Percentiles rank a stretch among this genome's conserved stretches.
Evolutionary conservation across 2,797 vertebrate genomes (phyloP).

Genomic region (Xiphophorus birchmanni): DNA sequence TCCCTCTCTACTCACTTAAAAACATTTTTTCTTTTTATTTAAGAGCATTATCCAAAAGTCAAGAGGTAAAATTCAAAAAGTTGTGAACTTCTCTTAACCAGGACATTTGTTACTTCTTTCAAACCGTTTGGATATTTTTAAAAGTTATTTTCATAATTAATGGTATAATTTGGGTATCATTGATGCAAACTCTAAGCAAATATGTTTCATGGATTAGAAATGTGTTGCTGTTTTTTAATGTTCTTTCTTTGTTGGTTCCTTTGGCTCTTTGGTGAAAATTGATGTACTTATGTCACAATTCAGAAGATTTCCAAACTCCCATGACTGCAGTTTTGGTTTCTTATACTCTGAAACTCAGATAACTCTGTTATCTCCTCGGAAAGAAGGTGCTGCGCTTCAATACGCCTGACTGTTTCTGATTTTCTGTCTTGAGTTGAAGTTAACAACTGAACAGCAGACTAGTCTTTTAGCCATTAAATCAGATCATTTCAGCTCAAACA

Average conservation of each 20-base stretch:
- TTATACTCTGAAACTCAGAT: not conserved
- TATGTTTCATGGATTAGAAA: not conserved
- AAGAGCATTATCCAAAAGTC: not conserved
- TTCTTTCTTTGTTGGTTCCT: not conserved
- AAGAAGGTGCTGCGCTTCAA: not conserved
- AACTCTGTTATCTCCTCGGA: not conserved
- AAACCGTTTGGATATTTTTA: not conserved
- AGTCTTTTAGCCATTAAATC: not conserved
- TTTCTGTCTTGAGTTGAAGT: not conserved
- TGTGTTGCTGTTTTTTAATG: not conserved
- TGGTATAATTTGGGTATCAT: not conserved
- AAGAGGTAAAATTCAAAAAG: not conserved
- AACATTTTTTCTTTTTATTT: no score
- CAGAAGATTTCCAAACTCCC: not conserved
- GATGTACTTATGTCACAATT: not conserved
- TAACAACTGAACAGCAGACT: not conserved
- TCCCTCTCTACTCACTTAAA: no score
- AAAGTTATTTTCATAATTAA: not conserved
- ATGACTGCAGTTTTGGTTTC: not conserved
- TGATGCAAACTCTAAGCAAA: not conserved
- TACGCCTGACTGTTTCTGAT: not conserved
- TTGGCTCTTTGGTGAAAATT: no score
- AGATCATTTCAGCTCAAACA: not conserved
- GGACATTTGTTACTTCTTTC: not conserved
- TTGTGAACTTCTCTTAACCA: no score